Base-by-base conservation (phyloP, 2,888 invertebrate species). In the Rhingia campestris region DNA sequence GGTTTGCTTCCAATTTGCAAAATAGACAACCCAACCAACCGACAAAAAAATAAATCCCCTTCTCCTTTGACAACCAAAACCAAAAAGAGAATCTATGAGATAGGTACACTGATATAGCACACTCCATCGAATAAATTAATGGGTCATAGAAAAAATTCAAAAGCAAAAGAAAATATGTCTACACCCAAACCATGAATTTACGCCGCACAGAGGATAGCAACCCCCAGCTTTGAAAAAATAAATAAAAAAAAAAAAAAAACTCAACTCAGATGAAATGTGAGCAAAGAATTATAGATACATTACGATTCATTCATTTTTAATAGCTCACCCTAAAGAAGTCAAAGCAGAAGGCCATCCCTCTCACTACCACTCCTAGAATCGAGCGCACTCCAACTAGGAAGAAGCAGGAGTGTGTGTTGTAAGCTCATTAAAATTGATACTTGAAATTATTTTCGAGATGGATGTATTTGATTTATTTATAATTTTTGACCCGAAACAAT, bases 221-320 rank as follows among this genome's bases (percentile, higher is more conserved):
- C 30, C 33, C 9, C 63, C 22, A 54, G n/a, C 54, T 7, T 35
- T 32, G 41, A 51, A 72, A 32, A 72, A 43, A n/a, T n/a, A n/a
- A n/a, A n/a, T n/a, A n/a, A 67, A 53, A 63, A 30, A 33, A 63
- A 47, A 32, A 43, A 39, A 58, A 45, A 80, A 66, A 61, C 41
- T 66, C 63, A 63, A 59, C 56, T 63, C 67, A 79, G 79, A 82
- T 69, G 82, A 79, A 69, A 79, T 79, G 73, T 74, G 63, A 82
- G 73, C 73, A 33, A 79, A 82, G 67, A 82, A 82, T 82, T 82
- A 77, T 82, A 82, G 79, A 82, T 82, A 82, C 82, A 82, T 82
- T 82, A 82, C 82, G 73, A 79, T 74, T 53, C 82, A 82, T 82
- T 64, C 77, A 82, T 82, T 74, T 79, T 82, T 82, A 82, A 82